Evolutionary conservation across 2,797 vertebrate species (phyloP).

Genomic region (Lepilemur ruficaudatus): DNA sequence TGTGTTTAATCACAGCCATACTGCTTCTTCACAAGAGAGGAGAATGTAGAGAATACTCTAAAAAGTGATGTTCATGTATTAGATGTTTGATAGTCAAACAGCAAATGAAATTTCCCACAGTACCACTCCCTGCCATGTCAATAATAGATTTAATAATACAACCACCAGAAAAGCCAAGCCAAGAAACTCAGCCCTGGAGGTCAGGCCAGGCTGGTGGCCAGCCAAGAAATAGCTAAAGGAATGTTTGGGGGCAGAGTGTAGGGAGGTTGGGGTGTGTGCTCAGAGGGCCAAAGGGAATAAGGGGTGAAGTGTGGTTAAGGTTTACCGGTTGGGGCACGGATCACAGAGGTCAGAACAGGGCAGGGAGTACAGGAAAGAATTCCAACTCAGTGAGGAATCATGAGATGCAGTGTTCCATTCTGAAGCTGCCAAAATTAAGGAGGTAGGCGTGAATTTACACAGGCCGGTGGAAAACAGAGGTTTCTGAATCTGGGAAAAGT

Average conservation of each 20-base stretch:
- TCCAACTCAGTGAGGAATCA: slow-evolving; percentile 39
- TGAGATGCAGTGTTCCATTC: slow-evolving; percentile 28
- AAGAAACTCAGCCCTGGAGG: slow-evolving; percentile 17
- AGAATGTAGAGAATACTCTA: not conserved
- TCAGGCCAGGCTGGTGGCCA: not conserved
- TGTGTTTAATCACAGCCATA: not conserved
- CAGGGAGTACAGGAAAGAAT: slow-evolving; percentile 40
- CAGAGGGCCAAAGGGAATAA: not conserved
- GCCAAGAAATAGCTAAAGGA: slow-evolving; percentile 52
- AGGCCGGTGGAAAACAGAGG: not conserved
- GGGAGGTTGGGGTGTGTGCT: not conserved
- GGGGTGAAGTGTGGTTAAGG: slow-evolving; percentile 10
- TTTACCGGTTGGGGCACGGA: slow-evolving; percentile 49
- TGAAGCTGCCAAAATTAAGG: slow-evolving; percentile 56
- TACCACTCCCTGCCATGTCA: not conserved
- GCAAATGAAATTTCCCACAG: not conserved
- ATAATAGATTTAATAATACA: slow-evolving; percentile 27
- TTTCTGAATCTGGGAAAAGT: slow-evolving; percentile 19
- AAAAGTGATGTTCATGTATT: not conserved
- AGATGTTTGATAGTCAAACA: not conserved
- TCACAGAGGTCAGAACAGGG: slow-evolving; percentile 49
- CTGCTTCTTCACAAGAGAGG: not conserved
- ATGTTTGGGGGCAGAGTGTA: not conserved
- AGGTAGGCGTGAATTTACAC: slow-evolving; percentile 46
- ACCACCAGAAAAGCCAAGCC: not conserved